Evolutionary conservation across 2,888 invertebrate genomes (phyloP).

Genomic region (Cephus rjabovi): DNA sequence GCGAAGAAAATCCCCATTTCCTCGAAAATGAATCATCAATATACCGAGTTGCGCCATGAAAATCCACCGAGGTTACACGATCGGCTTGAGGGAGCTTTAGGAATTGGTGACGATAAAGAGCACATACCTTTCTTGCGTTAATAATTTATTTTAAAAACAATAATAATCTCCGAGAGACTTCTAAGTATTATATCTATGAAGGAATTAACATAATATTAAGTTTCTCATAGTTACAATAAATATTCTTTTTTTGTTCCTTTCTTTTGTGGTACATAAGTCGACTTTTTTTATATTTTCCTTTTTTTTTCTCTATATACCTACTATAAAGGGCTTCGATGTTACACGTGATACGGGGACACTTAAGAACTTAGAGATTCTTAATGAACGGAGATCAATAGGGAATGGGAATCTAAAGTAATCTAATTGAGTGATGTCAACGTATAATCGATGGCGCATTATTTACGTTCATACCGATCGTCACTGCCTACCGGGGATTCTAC

Average conservation of each 20-base stretch:
- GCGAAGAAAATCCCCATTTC: not conserved
- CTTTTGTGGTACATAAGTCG: not conserved
- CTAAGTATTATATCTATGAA: slow-evolving; percentile 14
- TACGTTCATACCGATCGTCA: not conserved
- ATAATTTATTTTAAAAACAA: slow-evolving; percentile 44
- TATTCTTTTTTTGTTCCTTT: not conserved
- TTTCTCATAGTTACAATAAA: slow-evolving; percentile 10
- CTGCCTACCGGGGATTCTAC: not conserved
- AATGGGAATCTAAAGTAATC: not conserved
- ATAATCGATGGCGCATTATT: not conserved
- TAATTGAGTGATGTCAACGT: not conserved
- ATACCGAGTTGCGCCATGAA: not conserved
- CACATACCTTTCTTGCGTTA: slow-evolving; percentile 19
- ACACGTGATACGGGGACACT: not conserved
- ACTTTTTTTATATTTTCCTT: not conserved
- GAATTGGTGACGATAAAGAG: not conserved
- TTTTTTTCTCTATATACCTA: not conserved
- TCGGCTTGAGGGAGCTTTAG: not conserved
- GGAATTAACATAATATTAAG: slow-evolving; percentile 21
- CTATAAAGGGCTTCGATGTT: not conserved
- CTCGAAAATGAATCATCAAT: not conserved
- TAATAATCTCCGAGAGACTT: slow-evolving; percentile 24
- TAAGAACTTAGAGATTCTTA: not conserved
- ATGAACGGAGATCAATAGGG: not conserved
- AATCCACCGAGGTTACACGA: not conserved